These are phyloP conservation scores for Lamellibrachia satsuma DNA, from an alignment of 2,888 invertebrate genomes.

Conservation along the genomic window DNA sequence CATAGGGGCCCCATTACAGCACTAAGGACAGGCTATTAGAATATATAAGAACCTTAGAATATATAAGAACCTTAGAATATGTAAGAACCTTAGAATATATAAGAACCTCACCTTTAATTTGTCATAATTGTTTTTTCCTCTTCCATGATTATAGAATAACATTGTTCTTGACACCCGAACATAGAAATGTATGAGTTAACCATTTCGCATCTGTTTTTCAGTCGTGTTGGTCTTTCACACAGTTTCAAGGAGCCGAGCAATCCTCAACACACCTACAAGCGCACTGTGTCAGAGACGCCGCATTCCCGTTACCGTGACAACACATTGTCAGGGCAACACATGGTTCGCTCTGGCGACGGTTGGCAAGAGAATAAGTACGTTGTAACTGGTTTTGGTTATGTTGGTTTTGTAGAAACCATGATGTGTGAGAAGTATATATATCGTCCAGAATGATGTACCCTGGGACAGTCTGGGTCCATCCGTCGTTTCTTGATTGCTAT, in stretches of 20 bases:
- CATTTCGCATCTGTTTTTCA: neutral
- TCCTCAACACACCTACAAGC: slow-evolving; percentile 49
- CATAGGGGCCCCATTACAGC: too few relatives aligned
- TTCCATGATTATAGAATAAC: too few relatives aligned
- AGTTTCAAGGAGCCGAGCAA: neutral
- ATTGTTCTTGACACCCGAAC: too few relatives aligned
- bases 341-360: neutral
- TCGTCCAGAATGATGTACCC: neutral
- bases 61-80: too few relatives aligned
- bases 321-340: slow-evolving; percentile 8
- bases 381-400: neutral
- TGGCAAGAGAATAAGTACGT: slow-evolving; percentile 26
- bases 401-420: neutral
- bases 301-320: neutral
- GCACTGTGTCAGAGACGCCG: slow-evolving; percentile 53
- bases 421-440: neutral
- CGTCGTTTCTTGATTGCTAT: neutral
- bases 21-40: too few relatives aligned
- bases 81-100: too few relatives aligned
- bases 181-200: neutral
- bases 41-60: too few relatives aligned
- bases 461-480: neutral
- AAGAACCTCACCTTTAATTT: too few relatives aligned
- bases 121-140: too few relatives aligned
- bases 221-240: neutral